phyloP scores from a whole-genome alignment of 2,888 invertebrate genomes.

The Agrilus biguttatus region DNA sequence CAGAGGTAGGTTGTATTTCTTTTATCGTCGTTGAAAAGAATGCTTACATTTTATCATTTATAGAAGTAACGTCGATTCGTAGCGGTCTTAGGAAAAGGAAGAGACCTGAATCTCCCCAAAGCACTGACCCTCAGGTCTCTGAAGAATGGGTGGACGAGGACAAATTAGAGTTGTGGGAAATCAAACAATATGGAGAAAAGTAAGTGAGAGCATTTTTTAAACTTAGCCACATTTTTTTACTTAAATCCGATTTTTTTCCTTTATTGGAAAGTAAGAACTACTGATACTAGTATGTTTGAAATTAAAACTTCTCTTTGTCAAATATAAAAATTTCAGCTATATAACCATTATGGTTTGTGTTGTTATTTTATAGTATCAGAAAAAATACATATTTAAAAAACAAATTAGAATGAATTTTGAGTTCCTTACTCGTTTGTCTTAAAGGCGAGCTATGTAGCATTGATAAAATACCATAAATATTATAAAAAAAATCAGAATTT shows the following conservation, averaged over 20 bases:
- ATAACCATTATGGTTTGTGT: not conserved
- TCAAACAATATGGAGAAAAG: conserved; percentile 81
- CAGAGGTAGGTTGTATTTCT: conserved; percentile 40
- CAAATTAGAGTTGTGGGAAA: conserved; percentile 91
- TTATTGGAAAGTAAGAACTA: not conserved
- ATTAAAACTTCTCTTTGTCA: not conserved
- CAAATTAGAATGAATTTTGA: too few relatives aligned
- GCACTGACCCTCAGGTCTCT: conserved; percentile 84
- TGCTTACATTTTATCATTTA: conserved; percentile 7
- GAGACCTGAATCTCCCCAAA: conserved; percentile 85
- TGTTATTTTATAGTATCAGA: too few relatives aligned
- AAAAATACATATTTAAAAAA: too few relatives aligned
- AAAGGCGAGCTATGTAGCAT: too few relatives aligned
- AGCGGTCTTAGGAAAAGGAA: conserved; percentile 87
- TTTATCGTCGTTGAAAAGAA: not conserved
- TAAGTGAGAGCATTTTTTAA: conserved; percentile 25
- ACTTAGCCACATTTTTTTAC: conserved; percentile 1
- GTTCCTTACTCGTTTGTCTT: too few relatives aligned
- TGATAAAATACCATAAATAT: too few relatives aligned
- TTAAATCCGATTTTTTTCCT: not conserved
- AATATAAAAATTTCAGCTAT: conserved; percentile 3
- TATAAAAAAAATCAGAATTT: too few relatives aligned
- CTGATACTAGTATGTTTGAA: not conserved
- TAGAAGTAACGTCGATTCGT: conserved; percentile 87
- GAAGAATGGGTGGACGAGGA: conserved; percentile 97